Evolutionary conservation across 2,888 invertebrate species (phyloP), one percentile per base, ranked within the genome.

Genomic region (Toxonevra muliebris): DNA sequence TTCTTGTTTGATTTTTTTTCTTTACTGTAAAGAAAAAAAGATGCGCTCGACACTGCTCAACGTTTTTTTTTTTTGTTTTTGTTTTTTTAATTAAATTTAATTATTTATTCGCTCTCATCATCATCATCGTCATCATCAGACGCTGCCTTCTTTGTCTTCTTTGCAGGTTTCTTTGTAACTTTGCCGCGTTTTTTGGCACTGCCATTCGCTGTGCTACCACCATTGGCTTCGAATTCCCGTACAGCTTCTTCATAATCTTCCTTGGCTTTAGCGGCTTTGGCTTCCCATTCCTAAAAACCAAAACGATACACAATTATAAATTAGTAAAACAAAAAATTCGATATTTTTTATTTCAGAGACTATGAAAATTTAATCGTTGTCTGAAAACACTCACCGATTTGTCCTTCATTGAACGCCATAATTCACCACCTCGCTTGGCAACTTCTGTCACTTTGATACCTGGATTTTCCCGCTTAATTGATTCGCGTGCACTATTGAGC

Each of bases 371-470:
- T n/a, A n/a, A n/a, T n/a, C n/a, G n/a, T n/a, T n/a, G n/a, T n/a
- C 2, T 15, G 50, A 3, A 8, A 42, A n/a, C 66, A 86, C 90
- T 87, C 86, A 93, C 93, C 72, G 91, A 89, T 87, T 95, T 96
- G 80, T 94, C 93, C 77, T 91, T 91, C 82, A 97, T 86, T 69
- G 90, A 90, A 79, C 93, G 93, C 98, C 98, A 98, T 86, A 95
- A 87, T 87, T 97, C 96, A 57, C 97, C 97, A 69, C 92, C 97
- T 81, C 93, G 95, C 86, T 95, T 97, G 41, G 96, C 92, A 66
- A 97, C 90, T 82, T 98, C 98, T 9, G 95, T 94, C 19, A 97
- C 90, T 78, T 91, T 90, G 71, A 96, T 91, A 68, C 95, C 95
- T 13, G 97, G 96, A 86, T 94, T 89, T 61, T 95, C 94, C 42